Evolutionary conservation across 2,113 vertebrate genomes (phyloP).

Genomic region (Ellobius talpinus): DNA sequence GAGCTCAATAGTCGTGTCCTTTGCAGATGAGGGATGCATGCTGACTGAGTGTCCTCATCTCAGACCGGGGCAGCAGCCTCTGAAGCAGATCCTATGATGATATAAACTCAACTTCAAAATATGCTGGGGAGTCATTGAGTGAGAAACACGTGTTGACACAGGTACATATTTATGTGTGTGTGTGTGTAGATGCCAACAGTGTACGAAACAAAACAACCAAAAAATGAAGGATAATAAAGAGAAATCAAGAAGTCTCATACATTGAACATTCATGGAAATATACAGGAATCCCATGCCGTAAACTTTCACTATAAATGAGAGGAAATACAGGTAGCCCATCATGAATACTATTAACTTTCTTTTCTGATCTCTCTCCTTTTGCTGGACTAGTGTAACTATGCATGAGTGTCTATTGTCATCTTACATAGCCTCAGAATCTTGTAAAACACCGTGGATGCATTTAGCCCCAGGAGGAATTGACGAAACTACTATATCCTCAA

Average conservation of each 20-base stretch:
- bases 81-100: not conserved
- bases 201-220: not conserved
- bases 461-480: not conserved
- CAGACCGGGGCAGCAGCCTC: not conserved
- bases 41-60: not conserved
- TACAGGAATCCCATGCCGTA: conserved; percentile 25
- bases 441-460: not conserved
- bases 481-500: not conserved
- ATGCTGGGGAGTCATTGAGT: not conserved
- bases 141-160: not conserved
- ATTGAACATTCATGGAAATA: conserved; percentile 12
- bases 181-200: not conserved
- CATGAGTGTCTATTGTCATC: not conserved
- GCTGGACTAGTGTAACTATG: not conserved
- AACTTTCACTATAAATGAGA: conserved; percentile 51
- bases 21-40: not conserved
- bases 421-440: not conserved
- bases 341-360: conserved; percentile 1
- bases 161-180: no score
- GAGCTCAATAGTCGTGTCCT: not conserved
- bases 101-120: not conserved
- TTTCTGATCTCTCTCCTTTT: not conserved
- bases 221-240: not conserved
- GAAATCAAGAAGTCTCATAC: not conserved
- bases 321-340: conserved; percentile 42